Evolutionary conservation across 2,888 invertebrate species (phyloP).

Genomic region (Tanypteryx hageni): DNA sequence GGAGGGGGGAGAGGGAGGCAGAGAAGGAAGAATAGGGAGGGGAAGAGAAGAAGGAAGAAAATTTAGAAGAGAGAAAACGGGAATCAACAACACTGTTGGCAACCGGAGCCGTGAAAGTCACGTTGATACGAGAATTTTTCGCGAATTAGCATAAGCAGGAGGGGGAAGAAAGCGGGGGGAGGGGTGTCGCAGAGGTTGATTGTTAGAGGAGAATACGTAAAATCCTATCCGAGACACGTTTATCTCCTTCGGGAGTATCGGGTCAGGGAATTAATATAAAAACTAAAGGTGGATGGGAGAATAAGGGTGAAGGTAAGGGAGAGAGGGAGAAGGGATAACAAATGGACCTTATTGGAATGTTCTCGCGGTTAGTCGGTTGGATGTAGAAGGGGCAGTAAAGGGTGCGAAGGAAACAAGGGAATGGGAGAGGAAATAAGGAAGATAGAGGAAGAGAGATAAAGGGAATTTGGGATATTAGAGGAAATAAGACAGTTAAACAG

Average conservation of each 20-base stretch:
- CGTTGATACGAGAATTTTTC: too few relatives aligned
- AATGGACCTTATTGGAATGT: background rate
- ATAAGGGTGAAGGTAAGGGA: background rate
- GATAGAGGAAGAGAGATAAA: background rate
- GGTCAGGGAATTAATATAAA: background rate
- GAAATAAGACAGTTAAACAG: background rate
- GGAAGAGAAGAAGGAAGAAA: background rate
- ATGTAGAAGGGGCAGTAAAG: background rate
- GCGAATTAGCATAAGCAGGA: background rate
- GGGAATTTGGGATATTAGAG: background rate
- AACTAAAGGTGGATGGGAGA: background rate
- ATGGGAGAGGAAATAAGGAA: background rate
- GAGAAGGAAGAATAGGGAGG: background rate
- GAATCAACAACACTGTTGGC: background rate
- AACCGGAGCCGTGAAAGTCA: background rate
- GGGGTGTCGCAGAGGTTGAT: background rate
- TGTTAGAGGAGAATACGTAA: background rate
- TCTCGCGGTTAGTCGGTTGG: background rate
- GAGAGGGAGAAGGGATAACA: background rate
- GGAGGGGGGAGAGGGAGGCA: background rate
- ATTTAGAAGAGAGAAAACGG: background rate
- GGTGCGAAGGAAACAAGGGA: background rate
- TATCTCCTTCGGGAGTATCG: background rate
- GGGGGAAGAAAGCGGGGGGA: background rate
- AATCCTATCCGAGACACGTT: background rate